phyloP scores from a whole-genome alignment of 2,888 invertebrate genomes.

The Macrophya alboannulata region DNA sequence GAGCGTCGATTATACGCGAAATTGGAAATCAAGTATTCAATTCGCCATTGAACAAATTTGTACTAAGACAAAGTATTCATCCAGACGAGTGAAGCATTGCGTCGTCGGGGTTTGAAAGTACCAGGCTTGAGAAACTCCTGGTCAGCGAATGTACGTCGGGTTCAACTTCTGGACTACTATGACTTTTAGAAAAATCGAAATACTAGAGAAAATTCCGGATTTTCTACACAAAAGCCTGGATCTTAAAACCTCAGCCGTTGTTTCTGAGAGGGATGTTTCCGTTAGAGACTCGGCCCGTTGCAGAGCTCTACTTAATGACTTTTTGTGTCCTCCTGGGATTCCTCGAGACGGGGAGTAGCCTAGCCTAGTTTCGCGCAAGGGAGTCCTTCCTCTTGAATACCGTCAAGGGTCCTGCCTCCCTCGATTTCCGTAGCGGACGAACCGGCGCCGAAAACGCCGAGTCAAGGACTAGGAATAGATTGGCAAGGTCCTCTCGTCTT shows the following conservation, averaged over 20 bases:
- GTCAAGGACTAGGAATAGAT: constrained; percentile 35
- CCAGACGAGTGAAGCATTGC: constrained; percentile 2
- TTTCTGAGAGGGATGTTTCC: constrained; percentile 25
- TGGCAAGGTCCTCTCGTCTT: constrained; percentile 14
- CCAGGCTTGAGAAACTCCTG: background rate
- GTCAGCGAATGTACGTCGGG: constrained; percentile 7
- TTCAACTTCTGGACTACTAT: background rate
- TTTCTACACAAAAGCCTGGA: background rate
- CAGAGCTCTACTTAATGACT: constrained; percentile 32
- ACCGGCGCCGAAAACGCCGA: background rate
- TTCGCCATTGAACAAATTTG: constrained; percentile 63
- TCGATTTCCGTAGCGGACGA: constrained; percentile 38
- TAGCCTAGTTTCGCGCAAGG: constrained; percentile 22
- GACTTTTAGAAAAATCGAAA: background rate
- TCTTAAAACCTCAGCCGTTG: constrained; percentile 12
- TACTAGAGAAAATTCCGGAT: background rate
- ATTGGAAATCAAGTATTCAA: constrained; percentile 67
- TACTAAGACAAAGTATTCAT: constrained; percentile 58
- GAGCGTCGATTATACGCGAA: constrained; percentile 60
- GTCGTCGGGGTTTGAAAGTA: background rate
- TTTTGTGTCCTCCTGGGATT: constrained; percentile 37
- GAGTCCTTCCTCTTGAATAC: constrained; percentile 22
- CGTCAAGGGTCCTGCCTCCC: constrained; percentile 41
- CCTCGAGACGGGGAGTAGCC: constrained; percentile 17
- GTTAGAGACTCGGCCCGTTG: constrained; percentile 13